These are phyloP conservation scores for Tokudaia muenninki DNA, from an alignment of 2,797 vertebrate species.

Conservation along the genomic window DNA sequence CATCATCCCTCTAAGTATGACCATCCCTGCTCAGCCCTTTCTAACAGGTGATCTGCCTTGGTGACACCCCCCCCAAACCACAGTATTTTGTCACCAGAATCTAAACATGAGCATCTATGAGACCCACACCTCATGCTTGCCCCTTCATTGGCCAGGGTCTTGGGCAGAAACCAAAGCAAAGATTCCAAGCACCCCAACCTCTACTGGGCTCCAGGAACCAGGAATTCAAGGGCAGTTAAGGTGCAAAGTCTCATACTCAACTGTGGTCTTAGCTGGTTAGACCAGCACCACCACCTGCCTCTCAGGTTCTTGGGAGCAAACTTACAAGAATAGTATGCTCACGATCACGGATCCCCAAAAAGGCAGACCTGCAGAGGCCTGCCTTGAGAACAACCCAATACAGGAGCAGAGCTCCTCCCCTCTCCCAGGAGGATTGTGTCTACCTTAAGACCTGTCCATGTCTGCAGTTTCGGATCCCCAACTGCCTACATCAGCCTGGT, in stretches of 20 bases:
- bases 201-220: background rate
- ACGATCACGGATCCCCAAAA: accelerated
- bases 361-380: background rate
- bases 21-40: background rate
- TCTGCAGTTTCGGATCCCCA: background rate
- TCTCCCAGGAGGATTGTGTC: accelerated
- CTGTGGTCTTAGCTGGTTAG: background rate
- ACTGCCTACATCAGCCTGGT: background rate
- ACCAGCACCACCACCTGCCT: background rate
- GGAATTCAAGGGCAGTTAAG: background rate
- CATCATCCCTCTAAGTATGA: background rate
- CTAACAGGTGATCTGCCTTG: background rate
- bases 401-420: background rate
- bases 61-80: background rate
- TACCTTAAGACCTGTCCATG: background rate
- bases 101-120: background rate
- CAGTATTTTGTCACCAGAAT: background rate
- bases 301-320: background rate
- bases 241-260: background rate
- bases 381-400: accelerated
- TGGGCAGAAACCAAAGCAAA: background rate
- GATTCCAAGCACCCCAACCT: background rate
- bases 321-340: background rate
- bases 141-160: background rate
- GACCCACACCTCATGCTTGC: accelerated